Evolutionary conservation across 1,140 invertebrate genomes (phyloP), one percentile per base, ranked within the genome.

Genomic region (Pachyrhynchus sulphureomaculatus): DNA sequence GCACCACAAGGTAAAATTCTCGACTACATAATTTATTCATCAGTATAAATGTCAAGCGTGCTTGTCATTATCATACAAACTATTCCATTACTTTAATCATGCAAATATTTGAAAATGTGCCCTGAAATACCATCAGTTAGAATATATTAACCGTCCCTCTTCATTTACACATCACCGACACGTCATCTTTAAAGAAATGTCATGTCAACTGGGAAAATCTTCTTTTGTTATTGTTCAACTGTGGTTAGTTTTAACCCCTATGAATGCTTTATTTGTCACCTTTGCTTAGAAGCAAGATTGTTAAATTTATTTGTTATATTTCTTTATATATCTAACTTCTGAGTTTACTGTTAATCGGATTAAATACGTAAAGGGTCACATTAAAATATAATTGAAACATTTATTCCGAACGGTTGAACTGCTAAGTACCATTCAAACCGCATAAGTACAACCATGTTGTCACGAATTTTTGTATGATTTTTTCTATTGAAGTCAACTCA

Each of bases 391-490:
- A 68, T 68, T 65, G 63, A 58, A 62, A 65, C 64, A 57, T 56
- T 64, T 55, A 68, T 68, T 68, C 66, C 66, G 39, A 62, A 55
- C 59, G 62, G 63, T 59, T 68, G 66, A 62, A 60, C 58, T 51
- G 56, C 29, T 64, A 49, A 68, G 66, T 68, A 63, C 62, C 66
- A 65, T 39, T 62, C 57, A 54, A 45, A 26, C 41, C 37, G 54
- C 51, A 56, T 42, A 41, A 37, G 18, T 51, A 17, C 15, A 26
- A 51, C 36, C 45, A 34, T 37, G 18, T 52, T 44, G 29, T 18
- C 44, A 34, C 44, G 42, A 51, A 61, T 56, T 56, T 56, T 56
- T 56, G 53, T 37, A 36, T 54, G 15, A 8, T 18, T 8, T 33
- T 29, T 20, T 33, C 45, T 56, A 44, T 44, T 29, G n/a, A 21